Evolutionary conservation across 2,113 vertebrate species (phyloP), one percentile per base, ranked within the genome.

Genomic region (Camelus bactrianus): DNA sequence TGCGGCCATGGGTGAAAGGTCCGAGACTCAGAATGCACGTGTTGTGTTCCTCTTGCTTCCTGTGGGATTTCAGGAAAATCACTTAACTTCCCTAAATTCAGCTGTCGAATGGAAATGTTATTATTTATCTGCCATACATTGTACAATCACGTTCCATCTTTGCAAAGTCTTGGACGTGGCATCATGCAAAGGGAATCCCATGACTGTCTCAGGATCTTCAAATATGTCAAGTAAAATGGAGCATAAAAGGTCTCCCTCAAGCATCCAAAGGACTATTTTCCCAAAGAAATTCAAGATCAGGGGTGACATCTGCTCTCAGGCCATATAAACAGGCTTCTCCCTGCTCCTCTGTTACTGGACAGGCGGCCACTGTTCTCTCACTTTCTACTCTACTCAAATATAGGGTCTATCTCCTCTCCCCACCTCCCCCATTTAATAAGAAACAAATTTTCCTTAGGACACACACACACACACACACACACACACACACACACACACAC

Each of bases 361-460:
- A 98, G 80, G 92, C 94, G 64, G 52, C 91, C 82, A 97, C 90
- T 93, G 81, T 82, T 88, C 58, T 96, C 95, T 97, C 91, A 80
- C 67, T 97, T 96, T 86, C 75, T 96, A 93, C 85, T 97, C 93
- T 96, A 92, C 97, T 97, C 96, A 93, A 97, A 98, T 67, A 91
- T 75, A 93, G 19, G 16, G 17, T 97, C 98, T 97, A 73, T 90
- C 88, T 86, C 65, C 69, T 82, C 12, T 16, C 9, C 65, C 13
- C 30, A n/a, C 15, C 20, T 32, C 73, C 77, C 58, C 75, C 52
- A 95, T 96, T 97, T 98, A 98, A 98, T 98, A 98, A 97, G 95
- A 98, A 99, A 98, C 97, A 98, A 22, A 98, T 98, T 98, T 97
- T 98, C 80, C 70, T 91, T 95, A 73, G n/a, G 82, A 97, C 82